Percentiles rank a stretch among this genome's conserved stretches.
phyloP scores from a whole-genome alignment of 2,888 invertebrate genomes.

The Agrotis segetum region DNA sequence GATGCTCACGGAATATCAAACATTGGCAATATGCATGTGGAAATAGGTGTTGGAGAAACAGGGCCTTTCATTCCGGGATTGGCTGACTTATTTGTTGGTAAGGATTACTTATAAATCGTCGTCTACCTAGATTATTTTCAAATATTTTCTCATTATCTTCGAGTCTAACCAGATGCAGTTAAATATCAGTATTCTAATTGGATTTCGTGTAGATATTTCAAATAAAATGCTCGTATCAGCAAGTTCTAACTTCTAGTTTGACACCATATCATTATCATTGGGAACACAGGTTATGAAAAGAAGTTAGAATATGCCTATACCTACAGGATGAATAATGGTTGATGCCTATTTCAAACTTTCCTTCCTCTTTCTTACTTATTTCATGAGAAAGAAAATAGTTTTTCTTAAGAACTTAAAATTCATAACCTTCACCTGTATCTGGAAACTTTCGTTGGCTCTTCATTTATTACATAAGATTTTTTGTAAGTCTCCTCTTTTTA shows the following conservation, averaged over 20 bases:
- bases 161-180: no score
- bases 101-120: slow-evolving; percentile 41
- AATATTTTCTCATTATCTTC: no score
- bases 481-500: background rate
- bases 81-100: slow-evolving; percentile 78
- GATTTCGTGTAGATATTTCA: no score
- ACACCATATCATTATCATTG: no score
- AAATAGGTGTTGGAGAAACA: slow-evolving; percentile 74
- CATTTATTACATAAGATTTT: background rate
- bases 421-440: background rate
- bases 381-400: no score
- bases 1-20: slow-evolving; percentile 83
- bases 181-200: no score
- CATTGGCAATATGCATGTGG: slow-evolving; percentile 78
- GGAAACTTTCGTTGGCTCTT: background rate
- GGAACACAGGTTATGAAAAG: no score
- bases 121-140: no score
- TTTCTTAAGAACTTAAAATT: background rate
- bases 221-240: no score
- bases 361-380: background rate
- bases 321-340: no score
- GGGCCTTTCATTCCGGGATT: slow-evolving; percentile 77
- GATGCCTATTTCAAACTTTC: background rate
- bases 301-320: no score
- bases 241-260: no score